Evolutionary conservation across 2,888 invertebrate species (phyloP).

Genomic region (Netelia inedita): DNA sequence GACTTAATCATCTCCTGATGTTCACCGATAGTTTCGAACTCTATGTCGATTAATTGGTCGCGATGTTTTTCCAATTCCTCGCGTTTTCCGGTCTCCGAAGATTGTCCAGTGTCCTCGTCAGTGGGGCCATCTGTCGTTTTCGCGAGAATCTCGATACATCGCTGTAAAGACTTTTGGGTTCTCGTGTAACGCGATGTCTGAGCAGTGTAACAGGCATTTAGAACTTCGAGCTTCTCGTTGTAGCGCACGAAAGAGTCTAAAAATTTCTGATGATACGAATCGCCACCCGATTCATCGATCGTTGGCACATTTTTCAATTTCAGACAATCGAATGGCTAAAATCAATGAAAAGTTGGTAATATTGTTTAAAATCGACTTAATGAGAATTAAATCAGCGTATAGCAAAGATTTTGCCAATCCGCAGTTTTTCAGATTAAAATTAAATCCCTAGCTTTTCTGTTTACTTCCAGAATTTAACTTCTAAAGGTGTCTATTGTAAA

Average conservation of each 20-base stretch:
- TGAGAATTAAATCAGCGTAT: no score
- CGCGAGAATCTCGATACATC: constrained; percentile 73
- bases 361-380: background rate
- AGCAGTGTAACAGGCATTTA: constrained; percentile 73
- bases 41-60: constrained; percentile 72
- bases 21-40: constrained; percentile 73
- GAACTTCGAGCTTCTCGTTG: constrained; percentile 72
- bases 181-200: constrained; percentile 73
- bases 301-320: constrained; percentile 19
- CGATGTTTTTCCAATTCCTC: constrained; percentile 70
- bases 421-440: background rate
- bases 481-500: no score
- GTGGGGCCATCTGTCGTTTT: constrained; percentile 1
- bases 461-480: background rate
- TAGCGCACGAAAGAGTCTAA: constrained; percentile 74
- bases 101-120: constrained; percentile 9
- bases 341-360: constrained; percentile 13
- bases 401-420: background rate
- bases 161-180: constrained; percentile 75
- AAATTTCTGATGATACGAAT: constrained; percentile 65
- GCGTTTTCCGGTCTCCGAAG: constrained; percentile 32
- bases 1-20: constrained; percentile 74
- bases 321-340: constrained; percentile 56
- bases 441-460: background rate
- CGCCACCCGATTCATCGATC: constrained; percentile 16